Percentiles rank a stretch among this genome's conserved stretches.
Evolutionary conservation across 2,888 invertebrate genomes (phyloP).

Genomic region (Drosophila helvetica): DNA sequence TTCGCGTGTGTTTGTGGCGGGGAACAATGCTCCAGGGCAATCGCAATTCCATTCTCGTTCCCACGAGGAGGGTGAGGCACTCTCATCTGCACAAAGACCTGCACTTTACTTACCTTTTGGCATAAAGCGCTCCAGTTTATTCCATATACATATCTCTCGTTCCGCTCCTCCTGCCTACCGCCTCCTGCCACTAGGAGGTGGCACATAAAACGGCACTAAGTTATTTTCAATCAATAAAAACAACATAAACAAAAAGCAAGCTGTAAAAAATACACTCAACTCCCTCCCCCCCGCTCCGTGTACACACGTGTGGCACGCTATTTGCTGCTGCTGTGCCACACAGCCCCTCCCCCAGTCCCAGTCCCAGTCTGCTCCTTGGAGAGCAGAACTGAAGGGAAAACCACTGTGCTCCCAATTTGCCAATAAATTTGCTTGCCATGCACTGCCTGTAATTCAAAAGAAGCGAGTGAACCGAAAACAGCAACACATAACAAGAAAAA

Average conservation of each 20-base stretch:
- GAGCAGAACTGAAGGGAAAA: slow-evolving; percentile 50
- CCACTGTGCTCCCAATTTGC: slow-evolving; percentile 76
- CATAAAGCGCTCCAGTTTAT: slow-evolving; percentile 71
- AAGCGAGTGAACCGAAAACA: slow-evolving; percentile 36
- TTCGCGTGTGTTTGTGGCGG: not conserved
- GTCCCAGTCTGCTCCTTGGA: not conserved
- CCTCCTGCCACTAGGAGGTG: slow-evolving; percentile 13
- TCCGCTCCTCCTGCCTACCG: slow-evolving; percentile 17
- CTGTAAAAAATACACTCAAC: slow-evolving; percentile 74
- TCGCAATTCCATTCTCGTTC: slow-evolving; percentile 7
- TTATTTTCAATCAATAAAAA: slow-evolving; percentile 78
- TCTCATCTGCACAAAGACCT: slow-evolving; percentile 7
- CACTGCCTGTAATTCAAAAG: slow-evolving; percentile 70
- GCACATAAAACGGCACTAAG: slow-evolving; percentile 73
- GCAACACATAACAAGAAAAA: slow-evolving; percentile 13
- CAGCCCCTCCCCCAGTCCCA: slow-evolving; percentile 22
- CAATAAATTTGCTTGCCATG: slow-evolving; percentile 75
- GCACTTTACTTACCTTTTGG: slow-evolving; percentile 72
- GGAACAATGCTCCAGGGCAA: slow-evolving; percentile 15
- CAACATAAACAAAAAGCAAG: slow-evolving; percentile 74
- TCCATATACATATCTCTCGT: not conserved
- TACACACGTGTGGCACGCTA: slow-evolving; percentile 11
- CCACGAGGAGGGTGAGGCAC: slow-evolving; percentile 8
- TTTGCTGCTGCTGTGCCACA: slow-evolving; percentile 6
- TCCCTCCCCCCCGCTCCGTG: slow-evolving; percentile 20